A percentile compares a stretch with the other conserved stretches of the same genome.
phyloP scores from a whole-genome alignment of 2,797 vertebrate species.

The Thalassophryne amazonica region DNA sequence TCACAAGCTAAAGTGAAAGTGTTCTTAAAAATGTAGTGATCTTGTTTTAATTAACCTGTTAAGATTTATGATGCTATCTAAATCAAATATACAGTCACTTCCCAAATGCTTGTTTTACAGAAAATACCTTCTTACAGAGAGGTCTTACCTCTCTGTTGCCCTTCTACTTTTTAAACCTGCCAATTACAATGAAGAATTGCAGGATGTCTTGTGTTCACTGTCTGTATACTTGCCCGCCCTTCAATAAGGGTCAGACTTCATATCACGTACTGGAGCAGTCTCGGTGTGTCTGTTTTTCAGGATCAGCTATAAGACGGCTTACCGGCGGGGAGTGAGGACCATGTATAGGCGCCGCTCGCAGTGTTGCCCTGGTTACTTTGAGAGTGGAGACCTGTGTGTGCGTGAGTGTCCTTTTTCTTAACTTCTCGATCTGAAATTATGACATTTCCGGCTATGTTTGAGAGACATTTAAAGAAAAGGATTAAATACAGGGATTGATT shows the following conservation, averaged over 20 bases:
- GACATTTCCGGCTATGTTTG: constrained; percentile 39
- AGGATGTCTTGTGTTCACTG: neutral
- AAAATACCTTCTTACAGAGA: constrained; percentile 4
- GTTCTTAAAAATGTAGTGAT: too few relatives aligned
- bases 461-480: constrained; percentile 19
- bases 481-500: constrained; percentile 39
- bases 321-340: constrained; percentile 91
- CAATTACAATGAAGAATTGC: constrained; percentile 1
- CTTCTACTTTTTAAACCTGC: constrained; percentile 10
- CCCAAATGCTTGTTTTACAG: constrained; percentile 6
- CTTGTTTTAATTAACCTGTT: constrained; percentile 47
- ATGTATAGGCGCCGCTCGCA: constrained; percentile 96
- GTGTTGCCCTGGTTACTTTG: constrained; percentile 97
- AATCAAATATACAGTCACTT: constrained; percentile 27
- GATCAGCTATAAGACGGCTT: constrained; percentile 98
- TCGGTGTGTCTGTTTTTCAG: constrained; percentile 71
- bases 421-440: constrained; percentile 31
- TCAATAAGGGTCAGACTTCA: constrained; percentile 41
- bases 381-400: constrained; percentile 93
- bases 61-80: constrained; percentile 47
- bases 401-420: constrained; percentile 78
- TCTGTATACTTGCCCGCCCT: constrained; percentile 36
- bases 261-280: constrained; percentile 30
- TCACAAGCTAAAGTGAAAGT: too few relatives aligned
- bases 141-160: constrained; percentile 11